Conservation (phyloP, 2,888 invertebrate genomes). For the Eristalis arbustorum region DNA sequence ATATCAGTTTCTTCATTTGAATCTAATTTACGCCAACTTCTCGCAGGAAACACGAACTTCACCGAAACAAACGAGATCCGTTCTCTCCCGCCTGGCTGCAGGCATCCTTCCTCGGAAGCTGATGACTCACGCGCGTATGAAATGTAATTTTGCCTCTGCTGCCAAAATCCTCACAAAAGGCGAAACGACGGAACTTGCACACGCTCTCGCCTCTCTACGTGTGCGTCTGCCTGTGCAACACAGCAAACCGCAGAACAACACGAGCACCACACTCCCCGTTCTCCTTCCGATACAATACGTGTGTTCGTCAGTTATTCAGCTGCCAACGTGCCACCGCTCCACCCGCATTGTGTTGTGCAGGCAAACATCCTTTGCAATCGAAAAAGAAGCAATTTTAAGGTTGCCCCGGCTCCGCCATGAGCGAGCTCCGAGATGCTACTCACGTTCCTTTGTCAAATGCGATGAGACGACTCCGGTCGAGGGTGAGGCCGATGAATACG, state of each 20-base stretch:
- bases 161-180: constrained; percentile 29
- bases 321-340: constrained; percentile 7
- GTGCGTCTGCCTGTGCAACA: constrained; percentile 39
- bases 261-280: neutral
- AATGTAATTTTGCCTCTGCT: constrained; percentile 60
- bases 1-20: constrained; percentile 20
- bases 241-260: constrained; percentile 15
- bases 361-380: constrained; percentile 52
- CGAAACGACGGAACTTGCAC: constrained; percentile 1
- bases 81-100: neutral
- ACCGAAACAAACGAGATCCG: constrained; percentile 1
- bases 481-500: constrained; percentile 3
- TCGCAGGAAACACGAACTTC: constrained; percentile 3
- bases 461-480: constrained; percentile 28
- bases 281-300: constrained; percentile 2
- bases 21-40: constrained; percentile 63
- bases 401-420: constrained; percentile 25
- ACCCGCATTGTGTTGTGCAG: constrained; percentile 3
- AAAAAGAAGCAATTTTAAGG: constrained; percentile 62
- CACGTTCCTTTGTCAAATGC: constrained; percentile 63
- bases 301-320: neutral
- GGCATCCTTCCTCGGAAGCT: constrained; percentile 28
- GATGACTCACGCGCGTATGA: constrained; percentile 60
- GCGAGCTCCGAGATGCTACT: constrained; percentile 49
- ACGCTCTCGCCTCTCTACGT: neutral